Conservation (phyloP, 1,140 invertebrate species). For the Frieseomelitta varia region DNA sequence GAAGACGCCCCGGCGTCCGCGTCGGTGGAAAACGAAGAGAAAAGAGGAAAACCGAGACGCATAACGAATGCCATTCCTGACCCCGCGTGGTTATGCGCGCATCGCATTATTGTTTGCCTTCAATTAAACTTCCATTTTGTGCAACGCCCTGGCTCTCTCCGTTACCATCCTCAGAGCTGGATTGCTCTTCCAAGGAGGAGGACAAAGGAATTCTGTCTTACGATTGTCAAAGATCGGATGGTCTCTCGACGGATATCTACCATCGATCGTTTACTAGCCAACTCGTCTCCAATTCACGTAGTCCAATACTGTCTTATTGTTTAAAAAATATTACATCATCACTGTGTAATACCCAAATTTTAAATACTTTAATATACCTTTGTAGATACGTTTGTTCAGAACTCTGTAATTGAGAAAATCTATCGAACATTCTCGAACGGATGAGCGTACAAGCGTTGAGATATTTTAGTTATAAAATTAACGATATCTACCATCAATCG, state of each 20-base stretch:
- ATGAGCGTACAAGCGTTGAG: too few species aligned
- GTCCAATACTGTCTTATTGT: too few species aligned
- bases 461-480: too few species aligned
- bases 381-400: too few species aligned
- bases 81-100: slow-evolving; percentile 73
- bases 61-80: slow-evolving; percentile 77
- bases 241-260: background rate
- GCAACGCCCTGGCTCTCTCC: slow-evolving; percentile 73
- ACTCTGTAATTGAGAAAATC: too few species aligned
- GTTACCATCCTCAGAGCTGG: slow-evolving; percentile 66
- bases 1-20: slow-evolving; percentile 39
- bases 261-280: too few species aligned
- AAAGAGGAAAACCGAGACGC: slow-evolving; percentile 62
- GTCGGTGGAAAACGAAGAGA: slow-evolving; percentile 45
- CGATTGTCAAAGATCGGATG: background rate
- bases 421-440: too few species aligned
- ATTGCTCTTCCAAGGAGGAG: slow-evolving; percentile 26
- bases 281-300: too few species aligned
- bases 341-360: too few species aligned
- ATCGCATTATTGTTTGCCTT: slow-evolving; percentile 81
- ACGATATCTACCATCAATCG: too few species aligned
- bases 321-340: too few species aligned
- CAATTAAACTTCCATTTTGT: slow-evolving; percentile 81
- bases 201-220: slow-evolving; percentile 32
- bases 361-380: too few species aligned